These are phyloP conservation scores for Lepus americanus DNA, from an alignment of 2,113 vertebrate genomes.

Conservation along the genomic window DNA sequence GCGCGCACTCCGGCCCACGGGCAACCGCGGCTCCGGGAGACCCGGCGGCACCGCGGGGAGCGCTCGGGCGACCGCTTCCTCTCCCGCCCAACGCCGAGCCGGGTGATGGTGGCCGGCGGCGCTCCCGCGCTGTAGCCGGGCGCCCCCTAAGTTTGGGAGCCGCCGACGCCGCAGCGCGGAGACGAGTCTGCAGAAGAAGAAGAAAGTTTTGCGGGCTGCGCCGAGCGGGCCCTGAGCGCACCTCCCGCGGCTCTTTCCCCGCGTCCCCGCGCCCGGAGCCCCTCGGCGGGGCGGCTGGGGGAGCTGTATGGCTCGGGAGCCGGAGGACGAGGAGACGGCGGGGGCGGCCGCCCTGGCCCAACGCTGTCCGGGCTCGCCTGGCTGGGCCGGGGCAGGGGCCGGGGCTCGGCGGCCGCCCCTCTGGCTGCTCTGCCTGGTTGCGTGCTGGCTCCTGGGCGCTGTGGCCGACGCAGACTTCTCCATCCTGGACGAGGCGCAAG, in stretches of 20 bases:
- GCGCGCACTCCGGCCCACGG: background rate
- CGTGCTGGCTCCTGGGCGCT: slow-evolving; percentile 88
- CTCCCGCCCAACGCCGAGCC: slow-evolving; percentile 41
- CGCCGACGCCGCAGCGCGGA: slow-evolving; percentile 36
- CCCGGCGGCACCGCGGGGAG: background rate
- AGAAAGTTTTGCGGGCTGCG: slow-evolving; percentile 78
- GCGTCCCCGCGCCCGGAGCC: slow-evolving; percentile 46
- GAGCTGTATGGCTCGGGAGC: slow-evolving; percentile 74
- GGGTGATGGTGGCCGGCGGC: slow-evolving; percentile 75
- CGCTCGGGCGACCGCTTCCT: slow-evolving; percentile 4
- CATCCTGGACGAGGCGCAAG: slow-evolving; percentile 96
- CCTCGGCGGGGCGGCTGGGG: background rate
- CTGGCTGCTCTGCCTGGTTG: slow-evolving; percentile 86
- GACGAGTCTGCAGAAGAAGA: slow-evolving; percentile 25
- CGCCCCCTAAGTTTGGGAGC: slow-evolving; percentile 76
- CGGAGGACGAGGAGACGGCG: slow-evolving; percentile 63
- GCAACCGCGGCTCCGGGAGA: background rate
- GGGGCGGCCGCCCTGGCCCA: slow-evolving; percentile 17
- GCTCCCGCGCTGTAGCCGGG: slow-evolving; percentile 70
- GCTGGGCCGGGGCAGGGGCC: slow-evolving; percentile 56
- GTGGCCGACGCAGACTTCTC: slow-evolving; percentile 93
- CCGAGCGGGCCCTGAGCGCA: slow-evolving; percentile 50
- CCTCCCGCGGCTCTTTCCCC: slow-evolving; percentile 38
- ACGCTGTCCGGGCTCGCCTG: slow-evolving; percentile 43
- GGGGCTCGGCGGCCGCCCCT: slow-evolving; percentile 68